A percentile compares a stretch with the other conserved stretches of the same genome.
phyloP scores from a whole-genome alignment of 2,113 vertebrate genomes.

The Ciconia maguari region DNA sequence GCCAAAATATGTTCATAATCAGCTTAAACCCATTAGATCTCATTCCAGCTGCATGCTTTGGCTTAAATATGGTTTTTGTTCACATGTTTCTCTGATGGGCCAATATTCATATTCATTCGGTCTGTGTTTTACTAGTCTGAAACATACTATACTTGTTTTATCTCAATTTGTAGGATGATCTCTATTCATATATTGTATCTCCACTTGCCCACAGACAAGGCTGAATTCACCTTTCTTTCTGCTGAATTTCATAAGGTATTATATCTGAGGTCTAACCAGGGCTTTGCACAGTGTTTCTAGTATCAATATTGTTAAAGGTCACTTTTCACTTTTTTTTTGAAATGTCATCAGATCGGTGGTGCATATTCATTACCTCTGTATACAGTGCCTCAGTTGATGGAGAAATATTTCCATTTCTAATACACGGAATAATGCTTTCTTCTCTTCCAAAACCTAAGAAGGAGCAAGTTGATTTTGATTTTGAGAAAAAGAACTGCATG shows the following conservation, averaged over 20 bases:
- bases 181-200: not conserved
- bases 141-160: not conserved
- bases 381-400: not conserved
- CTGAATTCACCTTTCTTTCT: not conserved
- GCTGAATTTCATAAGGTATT: not conserved
- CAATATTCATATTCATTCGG: not conserved
- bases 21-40: not conserved
- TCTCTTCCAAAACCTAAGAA: not conserved
- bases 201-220: rapidly evolving
- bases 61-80: not conserved
- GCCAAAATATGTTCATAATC: not conserved
- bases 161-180: not conserved
- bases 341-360: not conserved
- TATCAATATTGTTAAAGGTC: not conserved
- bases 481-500: not conserved
- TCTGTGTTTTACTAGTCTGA: not conserved
- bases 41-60: not conserved
- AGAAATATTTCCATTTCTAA: not conserved
- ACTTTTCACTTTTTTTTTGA: not conserved
- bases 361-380: not conserved
- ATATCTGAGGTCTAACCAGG: not conserved
- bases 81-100: not conserved
- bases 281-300: not conserved
- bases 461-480: not conserved
- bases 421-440: not conserved